A percentile compares a stretch with the other conserved stretches of the same genome.
These are phyloP conservation scores for Strigamia crassipes DNA, from an alignment of 2,888 invertebrate genomes.

Conservation along the genomic window DNA sequence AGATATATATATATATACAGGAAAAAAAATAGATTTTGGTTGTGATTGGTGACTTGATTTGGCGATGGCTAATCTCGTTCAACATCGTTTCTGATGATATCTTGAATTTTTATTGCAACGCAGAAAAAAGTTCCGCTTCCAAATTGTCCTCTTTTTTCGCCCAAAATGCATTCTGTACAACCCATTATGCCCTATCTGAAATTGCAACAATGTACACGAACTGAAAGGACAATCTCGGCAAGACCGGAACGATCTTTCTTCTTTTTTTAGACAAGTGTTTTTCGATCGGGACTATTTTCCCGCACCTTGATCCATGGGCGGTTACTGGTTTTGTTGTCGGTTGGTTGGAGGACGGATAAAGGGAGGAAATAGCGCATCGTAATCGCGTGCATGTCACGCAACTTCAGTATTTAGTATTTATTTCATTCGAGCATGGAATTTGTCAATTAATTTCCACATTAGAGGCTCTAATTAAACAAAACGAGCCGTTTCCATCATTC, in stretches of 20 bases:
- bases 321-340: not conserved
- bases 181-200: slow-evolving; percentile 1
- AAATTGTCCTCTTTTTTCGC: not conserved
- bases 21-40: not conserved
- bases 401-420: not conserved
- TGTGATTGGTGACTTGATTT: slow-evolving; percentile 28
- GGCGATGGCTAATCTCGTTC: slow-evolving; percentile 5
- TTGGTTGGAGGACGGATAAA: not conserved
- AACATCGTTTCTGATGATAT: not conserved
- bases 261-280: not conserved
- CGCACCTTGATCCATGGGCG: not conserved
- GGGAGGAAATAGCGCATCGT: not conserved
- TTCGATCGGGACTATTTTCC: not conserved
- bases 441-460: not conserved
- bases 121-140: not conserved
- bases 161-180: not conserved
- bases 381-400: not conserved
- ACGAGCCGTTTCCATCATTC: not conserved
- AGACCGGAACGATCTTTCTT: not conserved
- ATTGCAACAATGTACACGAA: not conserved
- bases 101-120: slow-evolving; percentile 16
- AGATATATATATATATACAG: not conserved
- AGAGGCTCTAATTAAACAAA: not conserved
- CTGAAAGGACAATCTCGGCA: not conserved
- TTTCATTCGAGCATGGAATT: not conserved